These are phyloP conservation scores for Tupaia chinensis DNA, from an alignment of 2,113 vertebrate genomes.

Conservation along the genomic window DNA sequence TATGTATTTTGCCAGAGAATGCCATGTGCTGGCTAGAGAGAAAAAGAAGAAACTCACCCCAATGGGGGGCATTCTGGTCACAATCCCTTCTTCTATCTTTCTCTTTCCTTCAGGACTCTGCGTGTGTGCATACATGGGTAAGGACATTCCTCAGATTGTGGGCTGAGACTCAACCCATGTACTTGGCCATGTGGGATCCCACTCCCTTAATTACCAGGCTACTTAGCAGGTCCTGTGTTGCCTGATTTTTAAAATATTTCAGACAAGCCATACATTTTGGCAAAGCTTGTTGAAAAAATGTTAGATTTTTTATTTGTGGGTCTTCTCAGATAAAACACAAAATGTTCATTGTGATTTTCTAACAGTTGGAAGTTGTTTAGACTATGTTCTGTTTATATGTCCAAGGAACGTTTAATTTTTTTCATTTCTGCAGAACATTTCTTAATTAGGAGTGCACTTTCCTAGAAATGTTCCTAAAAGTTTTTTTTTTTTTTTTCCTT, in stretches of 20 bases:
- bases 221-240: background rate
- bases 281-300: background rate
- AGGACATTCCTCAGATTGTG: too few species aligned
- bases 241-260: constrained; percentile 3
- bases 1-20: too few species aligned
- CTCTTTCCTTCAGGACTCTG: too few species aligned
- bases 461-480: background rate
- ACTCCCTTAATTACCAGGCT: too few species aligned
- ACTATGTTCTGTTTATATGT: constrained; percentile 30
- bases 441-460: background rate
- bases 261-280: background rate
- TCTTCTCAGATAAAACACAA: constrained; percentile 44
- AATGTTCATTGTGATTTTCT: constrained; percentile 11
- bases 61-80: too few species aligned
- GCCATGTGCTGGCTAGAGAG: too few species aligned
- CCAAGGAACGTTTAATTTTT: background rate
- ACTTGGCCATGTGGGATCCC: too few species aligned
- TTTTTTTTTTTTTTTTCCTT: too few species aligned
- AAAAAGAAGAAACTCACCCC: too few species aligned
- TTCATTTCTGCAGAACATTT: constrained; percentile 13
- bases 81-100: too few species aligned
- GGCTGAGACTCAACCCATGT: too few species aligned
- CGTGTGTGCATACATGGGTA: too few species aligned
- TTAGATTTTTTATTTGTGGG: constrained; percentile 1
- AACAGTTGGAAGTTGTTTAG: background rate